phyloP scores from a whole-genome alignment of 2,797 vertebrate genomes.

The Sebastes matsubarae region DNA sequence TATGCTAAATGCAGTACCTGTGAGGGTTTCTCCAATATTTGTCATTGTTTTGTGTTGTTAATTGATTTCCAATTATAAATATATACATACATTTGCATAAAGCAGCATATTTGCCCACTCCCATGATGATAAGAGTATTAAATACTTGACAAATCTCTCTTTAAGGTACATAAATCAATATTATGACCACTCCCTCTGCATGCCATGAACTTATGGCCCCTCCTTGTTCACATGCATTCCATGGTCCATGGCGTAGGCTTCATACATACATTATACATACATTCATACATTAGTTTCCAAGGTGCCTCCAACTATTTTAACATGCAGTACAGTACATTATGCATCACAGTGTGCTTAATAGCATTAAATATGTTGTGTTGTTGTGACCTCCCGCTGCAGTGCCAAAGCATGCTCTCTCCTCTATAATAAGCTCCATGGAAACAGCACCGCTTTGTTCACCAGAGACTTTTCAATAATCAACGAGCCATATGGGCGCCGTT shows the following conservation, averaged over 20 bases:
- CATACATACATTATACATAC: background rate
- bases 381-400: slow-evolving; percentile 24
- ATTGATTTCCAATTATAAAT: too few species aligned
- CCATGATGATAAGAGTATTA: too few species aligned
- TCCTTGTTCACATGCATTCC: too few species aligned
- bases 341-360: slow-evolving; percentile 6
- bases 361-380: slow-evolving; percentile 22
- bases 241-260: background rate
- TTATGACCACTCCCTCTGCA: fast-evolving
- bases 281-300: background rate
- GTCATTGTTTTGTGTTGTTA: too few species aligned
- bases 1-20: too few species aligned
- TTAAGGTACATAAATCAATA: too few species aligned
- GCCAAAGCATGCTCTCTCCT: slow-evolving; percentile 21
- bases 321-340: background rate
- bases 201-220: too few species aligned
- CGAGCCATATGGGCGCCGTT: slow-evolving; percentile 34
- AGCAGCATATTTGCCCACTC: too few species aligned
- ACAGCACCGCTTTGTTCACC: slow-evolving; percentile 30
- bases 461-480: slow-evolving; percentile 60
- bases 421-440: slow-evolving; percentile 45
- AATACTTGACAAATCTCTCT: too few species aligned
- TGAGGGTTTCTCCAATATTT: too few species aligned
- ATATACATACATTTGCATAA: too few species aligned
- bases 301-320: background rate